Base-by-base conservation (phyloP, 2,797 vertebrate species). In the Peromyscus attwateri region DNA sequence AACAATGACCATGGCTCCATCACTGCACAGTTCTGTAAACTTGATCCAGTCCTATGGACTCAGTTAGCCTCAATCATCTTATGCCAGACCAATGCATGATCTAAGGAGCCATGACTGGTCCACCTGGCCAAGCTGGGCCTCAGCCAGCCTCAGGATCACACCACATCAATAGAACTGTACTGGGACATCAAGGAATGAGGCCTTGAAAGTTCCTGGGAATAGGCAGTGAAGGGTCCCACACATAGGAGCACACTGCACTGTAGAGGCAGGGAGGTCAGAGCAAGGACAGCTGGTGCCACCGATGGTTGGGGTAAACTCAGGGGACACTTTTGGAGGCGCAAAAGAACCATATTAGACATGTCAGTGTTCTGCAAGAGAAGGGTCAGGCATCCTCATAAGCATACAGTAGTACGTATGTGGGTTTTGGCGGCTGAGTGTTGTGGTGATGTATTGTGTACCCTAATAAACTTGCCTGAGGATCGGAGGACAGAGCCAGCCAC, bases 341-440 rank as follows among this genome's bases (percentile, higher is more conserved):
- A 9, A 23, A 16, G 49, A 60, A 6, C 7, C 29, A 3, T 0
- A 6, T 31, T 21, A 40, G 0, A 6, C 1, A 31, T 43, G 85
- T 3, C 68, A 27, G 1, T 1, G 19, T 52, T 55, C 49, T 11
- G 21, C 9, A 49, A 77, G 8, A 64, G 12, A 23, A n/a, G 60
- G 77, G 70, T 14, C 1, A 19, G 73, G 17, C 17, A 0, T n/a
- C 4, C 19, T 10, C 57, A 17, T 4, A 37, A 66, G 25, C 25
- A 2, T 21, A 4, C 43, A 29, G 6, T 34, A 31, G 3, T 43
- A 43, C 43, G 43, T 34, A 8, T 17, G 12, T 40, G 11, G 49
- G 29, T 49, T 7, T 77, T 1, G 12, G 2, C 19, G 8, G 49
- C 11, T 5, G 14, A 27, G 7, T 9, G 6, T 49, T 1, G 52